Evolutionary conservation across 2,113 vertebrate genomes (phyloP), one percentile per base, ranked within the genome.

Genomic region (Numida meleagris): DNA sequence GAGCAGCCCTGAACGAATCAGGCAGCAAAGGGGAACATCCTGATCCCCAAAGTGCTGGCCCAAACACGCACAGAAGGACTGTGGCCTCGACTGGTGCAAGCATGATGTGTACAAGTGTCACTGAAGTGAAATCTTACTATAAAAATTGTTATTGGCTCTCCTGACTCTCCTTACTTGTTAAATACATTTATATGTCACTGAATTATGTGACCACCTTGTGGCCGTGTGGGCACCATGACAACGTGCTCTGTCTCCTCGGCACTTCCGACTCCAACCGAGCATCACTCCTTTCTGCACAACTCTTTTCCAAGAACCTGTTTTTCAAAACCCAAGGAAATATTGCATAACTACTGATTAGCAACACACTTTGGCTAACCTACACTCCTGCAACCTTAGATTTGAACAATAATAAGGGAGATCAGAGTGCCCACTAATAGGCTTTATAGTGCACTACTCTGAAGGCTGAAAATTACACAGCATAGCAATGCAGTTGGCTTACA

Each of bases 21-120:
- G 12, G 6, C 34, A 61, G 40, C 17, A 33, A 3, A 12, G 29
- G 11, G 0, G 0, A 83, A 6, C 8, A 13, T 45, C 93, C 50
- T 8, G 74, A 20, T 58, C 8, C 20, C 34, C 27, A 74, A 27
- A 14, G 7, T 53, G 15, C 14, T 43, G 31, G 17, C 51, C 25
- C 36, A 74, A 61, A 70, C 8, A n/a, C 40, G 23, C 17, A 20
- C 27, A 55, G n/a, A 72, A 40, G 4, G 6, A 23, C 31, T 65
- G 16, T 14, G 6, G 3, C 20, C 23, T n/a, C 66, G 31, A 24
- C 19, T 65, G 33, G 43, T 6, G 3, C 7, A 4, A 24, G 4
- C 3, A 9, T 24, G 45, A 21, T 58, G 25, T 0, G 0, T 36
- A 34, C 5, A 51, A 66, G 9, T 8, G 17, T 19, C 38, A 79